phyloP scores from a whole-genome alignment of 92 coral and sea anemone genomes.

The Blastomussa wellsi region DNA sequence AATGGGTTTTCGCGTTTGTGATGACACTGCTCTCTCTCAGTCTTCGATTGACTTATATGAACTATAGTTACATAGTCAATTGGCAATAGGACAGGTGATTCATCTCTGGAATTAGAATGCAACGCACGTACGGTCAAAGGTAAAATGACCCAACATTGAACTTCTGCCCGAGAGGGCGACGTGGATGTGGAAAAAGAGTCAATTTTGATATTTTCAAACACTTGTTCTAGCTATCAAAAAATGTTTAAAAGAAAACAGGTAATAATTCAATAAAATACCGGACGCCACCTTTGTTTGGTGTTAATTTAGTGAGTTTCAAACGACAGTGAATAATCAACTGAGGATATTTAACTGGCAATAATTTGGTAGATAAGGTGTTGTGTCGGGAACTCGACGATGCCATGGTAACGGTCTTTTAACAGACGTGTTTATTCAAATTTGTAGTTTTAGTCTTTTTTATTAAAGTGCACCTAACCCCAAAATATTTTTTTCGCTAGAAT shows the following conservation, averaged over 20 bases:
- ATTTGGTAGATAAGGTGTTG: no score
- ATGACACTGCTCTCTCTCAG: background rate
- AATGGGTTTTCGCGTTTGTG: background rate
- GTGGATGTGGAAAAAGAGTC: background rate
- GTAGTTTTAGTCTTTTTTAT: no score
- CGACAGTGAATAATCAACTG: background rate
- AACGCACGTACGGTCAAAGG: background rate
- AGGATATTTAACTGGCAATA: no score
- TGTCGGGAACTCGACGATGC: no score
- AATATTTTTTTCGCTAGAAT: no score
- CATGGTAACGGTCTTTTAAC: no score
- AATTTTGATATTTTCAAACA: no score
- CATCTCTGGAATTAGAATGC: background rate
- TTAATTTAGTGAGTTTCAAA: background rate
- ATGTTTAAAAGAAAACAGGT: background rate
- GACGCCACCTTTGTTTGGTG: background rate
- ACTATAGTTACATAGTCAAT: background rate
- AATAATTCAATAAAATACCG: background rate
- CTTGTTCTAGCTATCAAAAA: background rate
- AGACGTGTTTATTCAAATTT: no score
- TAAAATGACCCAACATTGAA: background rate
- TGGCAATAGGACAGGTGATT: background rate
- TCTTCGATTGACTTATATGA: background rate
- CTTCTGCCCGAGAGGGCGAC: no score
- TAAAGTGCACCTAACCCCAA: no score